Evolutionary conservation across 2,888 invertebrate species (phyloP), one percentile per base, ranked within the genome.

Genomic region (Eilema griseolum): DNA sequence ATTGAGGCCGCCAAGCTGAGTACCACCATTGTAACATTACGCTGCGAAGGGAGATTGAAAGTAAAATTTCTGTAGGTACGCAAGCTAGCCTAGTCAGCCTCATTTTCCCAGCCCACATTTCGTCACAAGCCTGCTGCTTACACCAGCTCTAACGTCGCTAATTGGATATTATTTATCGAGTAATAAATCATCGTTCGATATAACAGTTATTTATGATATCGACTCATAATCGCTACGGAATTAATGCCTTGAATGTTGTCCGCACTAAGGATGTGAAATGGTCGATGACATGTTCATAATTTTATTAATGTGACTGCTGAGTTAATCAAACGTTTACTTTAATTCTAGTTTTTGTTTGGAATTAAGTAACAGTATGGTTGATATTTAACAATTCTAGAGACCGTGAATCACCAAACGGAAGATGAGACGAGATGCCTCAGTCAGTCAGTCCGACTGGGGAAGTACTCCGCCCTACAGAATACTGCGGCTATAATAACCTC

Each of bases 101-200:
- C 46, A 33, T n/a, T 67, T 23, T 65, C 3, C 14, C 71, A 75
- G 74, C 76, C 76, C 69, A 74, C 66, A 71, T 82, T 76, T 71
- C 66, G 26, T 66, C 66, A 74, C 69, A 64, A 76, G 75, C 74
- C 66, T 69, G 75, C 69, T 60, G 26, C 68, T 80, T 72, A 81
- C 72, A 67, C 74, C 66, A 72, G 61, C 63, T 28, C 64, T 59
- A 31, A 10, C 73, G 63, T 66, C 46, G 62, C 73, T 78, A 81
- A 83, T 83, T 83, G 71, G 60, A 72, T 70, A 76, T 75, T 72
- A 83, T 83, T 81, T 76, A 83, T 76, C 56, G 61, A 66, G 31
- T 57, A 65, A 73, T 82, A 83, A 82, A 75, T 79, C 73, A 78
- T 69, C 66, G 28, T 69, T 79, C 65, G 75, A 75, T 72, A 71